Conservation (phyloP, 2,888 invertebrate species). For the Antheraea yamamai region DNA sequence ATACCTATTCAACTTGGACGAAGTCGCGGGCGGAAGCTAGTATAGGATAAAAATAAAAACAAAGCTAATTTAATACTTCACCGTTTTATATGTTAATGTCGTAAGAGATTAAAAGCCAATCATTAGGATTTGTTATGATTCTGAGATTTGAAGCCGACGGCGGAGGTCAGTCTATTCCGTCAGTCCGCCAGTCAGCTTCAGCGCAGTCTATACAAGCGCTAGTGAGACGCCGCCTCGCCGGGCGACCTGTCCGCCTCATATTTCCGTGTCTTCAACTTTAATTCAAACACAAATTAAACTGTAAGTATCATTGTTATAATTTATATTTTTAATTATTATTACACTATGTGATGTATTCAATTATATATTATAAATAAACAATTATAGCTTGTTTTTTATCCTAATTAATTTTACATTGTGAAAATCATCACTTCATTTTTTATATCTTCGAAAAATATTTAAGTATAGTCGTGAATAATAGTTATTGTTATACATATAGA, state of each 20-base stretch:
- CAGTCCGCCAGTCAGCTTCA: background rate
- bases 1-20: too few species aligned
- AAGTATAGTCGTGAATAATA: background rate
- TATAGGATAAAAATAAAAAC: background rate
- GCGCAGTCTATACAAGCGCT: background rate
- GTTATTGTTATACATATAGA: background rate
- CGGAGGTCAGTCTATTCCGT: background rate
- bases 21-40: too few species aligned
- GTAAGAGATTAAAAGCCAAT: conserved; percentile 3
- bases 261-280: background rate
- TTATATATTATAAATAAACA: background rate
- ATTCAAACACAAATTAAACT: background rate
- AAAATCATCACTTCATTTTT: background rate
- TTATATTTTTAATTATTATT: background rate
- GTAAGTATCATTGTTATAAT: background rate
- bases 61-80: background rate
- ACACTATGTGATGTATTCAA: background rate
- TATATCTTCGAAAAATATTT: background rate
- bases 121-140: background rate
- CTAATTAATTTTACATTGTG: background rate
- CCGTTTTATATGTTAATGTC: conserved; percentile 8
- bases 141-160: background rate
- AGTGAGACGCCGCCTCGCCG: background rate
- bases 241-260: background rate
- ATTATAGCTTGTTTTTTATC: background rate